Conservation (phyloP, 2,888 invertebrate genomes). For the Zygogramma bicolorata region DNA sequence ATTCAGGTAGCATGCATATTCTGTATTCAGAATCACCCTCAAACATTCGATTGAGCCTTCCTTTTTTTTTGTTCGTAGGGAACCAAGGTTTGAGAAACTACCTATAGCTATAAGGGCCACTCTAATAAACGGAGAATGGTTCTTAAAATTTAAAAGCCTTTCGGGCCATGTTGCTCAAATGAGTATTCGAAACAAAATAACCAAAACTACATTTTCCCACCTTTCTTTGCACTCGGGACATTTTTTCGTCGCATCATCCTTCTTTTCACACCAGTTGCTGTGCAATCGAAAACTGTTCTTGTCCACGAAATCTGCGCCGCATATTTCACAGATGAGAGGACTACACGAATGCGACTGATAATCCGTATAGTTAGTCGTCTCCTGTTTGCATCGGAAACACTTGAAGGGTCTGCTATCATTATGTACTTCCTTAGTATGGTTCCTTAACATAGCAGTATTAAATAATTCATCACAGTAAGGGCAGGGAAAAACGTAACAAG, state of each 20-base stretch:
- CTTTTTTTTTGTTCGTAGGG: too few relatives aligned
- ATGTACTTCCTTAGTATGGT: not conserved
- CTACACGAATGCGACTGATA: not conserved
- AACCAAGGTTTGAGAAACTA: too few relatives aligned
- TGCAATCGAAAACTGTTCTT: not conserved
- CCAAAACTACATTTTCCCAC: not conserved
- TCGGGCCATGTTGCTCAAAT: not conserved
- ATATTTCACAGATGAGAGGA: not conserved
- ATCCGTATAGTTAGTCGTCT: not conserved
- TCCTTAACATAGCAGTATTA: not conserved
- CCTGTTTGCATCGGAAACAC: conserved; percentile 1
- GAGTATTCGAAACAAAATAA: not conserved
- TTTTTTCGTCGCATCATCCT: not conserved
- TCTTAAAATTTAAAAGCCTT: too few relatives aligned
- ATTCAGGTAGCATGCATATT: too few relatives aligned
- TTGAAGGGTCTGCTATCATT: conserved; percentile 11
- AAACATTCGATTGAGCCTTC: too few relatives aligned
- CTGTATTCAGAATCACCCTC: too few relatives aligned
- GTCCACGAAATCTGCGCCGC: not conserved
- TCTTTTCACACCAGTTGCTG: not conserved
- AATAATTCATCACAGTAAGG: conserved; percentile 12
- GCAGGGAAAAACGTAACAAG: not conserved
- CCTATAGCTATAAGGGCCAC: too few relatives aligned
- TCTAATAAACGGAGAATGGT: too few relatives aligned
- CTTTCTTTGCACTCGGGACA: not conserved